Evolutionary conservation across 2,113 vertebrate species (phyloP).

Genomic region (Corythaeola cristata): DNA sequence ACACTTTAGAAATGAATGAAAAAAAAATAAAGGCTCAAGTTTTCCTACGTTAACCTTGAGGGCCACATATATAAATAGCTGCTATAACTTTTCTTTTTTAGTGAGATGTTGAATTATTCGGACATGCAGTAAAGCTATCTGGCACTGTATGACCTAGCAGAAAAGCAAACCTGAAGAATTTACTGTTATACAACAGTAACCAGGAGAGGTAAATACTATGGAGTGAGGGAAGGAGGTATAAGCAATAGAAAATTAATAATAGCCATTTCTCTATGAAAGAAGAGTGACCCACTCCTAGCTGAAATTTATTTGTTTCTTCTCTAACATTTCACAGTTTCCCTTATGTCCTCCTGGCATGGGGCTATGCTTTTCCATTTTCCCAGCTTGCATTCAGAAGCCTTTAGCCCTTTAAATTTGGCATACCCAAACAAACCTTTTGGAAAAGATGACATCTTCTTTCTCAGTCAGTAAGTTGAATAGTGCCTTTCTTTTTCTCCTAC

Average conservation of each 20-base stretch:
- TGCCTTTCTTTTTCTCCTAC: not conserved
- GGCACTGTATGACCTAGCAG: not conserved
- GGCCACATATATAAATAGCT: not conserved
- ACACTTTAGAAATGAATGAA: not conserved
- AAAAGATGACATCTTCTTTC: not conserved
- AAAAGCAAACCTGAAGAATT: slow-evolving; percentile 36
- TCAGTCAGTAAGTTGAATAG: not conserved
- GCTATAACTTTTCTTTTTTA: not conserved
- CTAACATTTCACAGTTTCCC: not conserved
- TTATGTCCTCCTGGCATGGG: not conserved
- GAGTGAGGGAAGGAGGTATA: not conserved
- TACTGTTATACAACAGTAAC: slow-evolving; percentile 1
- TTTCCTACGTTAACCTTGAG: not conserved
- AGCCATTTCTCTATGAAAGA: not conserved
- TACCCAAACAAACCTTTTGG: not conserved
- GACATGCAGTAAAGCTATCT: not conserved
- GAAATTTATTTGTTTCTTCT: not conserved
- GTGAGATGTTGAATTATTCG: not conserved
- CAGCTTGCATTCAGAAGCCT: not conserved
- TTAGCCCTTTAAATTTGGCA: not conserved
- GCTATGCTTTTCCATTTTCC: not conserved
- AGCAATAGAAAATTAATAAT: slow-evolving; percentile 14
- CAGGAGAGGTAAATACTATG: slow-evolving; percentile 8
- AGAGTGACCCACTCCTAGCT: not conserved
- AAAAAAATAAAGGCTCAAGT: not conserved